Base-by-base conservation (phyloP, 2,113 vertebrate genomes). In the Anguilla japonica region DNA sequence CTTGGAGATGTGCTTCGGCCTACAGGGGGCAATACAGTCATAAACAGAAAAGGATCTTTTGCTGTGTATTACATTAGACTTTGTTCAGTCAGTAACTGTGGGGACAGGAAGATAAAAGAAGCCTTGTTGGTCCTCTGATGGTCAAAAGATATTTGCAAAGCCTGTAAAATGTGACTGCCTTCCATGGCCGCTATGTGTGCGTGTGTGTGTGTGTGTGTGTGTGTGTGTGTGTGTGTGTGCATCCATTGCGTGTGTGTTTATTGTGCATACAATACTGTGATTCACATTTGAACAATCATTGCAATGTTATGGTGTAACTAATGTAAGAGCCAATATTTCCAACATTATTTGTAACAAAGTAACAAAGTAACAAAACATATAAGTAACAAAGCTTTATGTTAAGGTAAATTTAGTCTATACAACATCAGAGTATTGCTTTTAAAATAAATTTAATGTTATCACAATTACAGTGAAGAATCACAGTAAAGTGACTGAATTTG, bases 1-100 rank as follows among this genome's bases (percentile, higher is more conserved):
- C 50, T 34, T 13, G 13, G 26, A 75, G n/a, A 20, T 20, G n/a
- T 20, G 26, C 71, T 75, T 75, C n/a, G 81, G 46, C 22, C 81
- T 82, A 82, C 26, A 82, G 81, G 43, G 81, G 81, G 81, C 81
- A 82, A 50, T 29, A 29, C 81, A 82, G 20, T 43, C 81, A 82
- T n/a, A 50, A 50, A 43, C 26, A 81, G 41, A 50, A 50, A 81
- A 43, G 15, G 9, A 41, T 81, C 5, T 11, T 22, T 81, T 75
- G 26, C 41, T 81, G 79, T 20, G 18, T 46, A 81, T 41, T n/a
- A 34, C 41, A 50, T 18, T 53, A 26, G 71, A 53, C 81, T 29
- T 82, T 41, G 8, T 82, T 50, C 15, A 82, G 22, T 43, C 41
- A 82, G 81, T 29, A 13, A 53, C 41, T n/a, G 22, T 8, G 22